Conservation (phyloP, 2,113 vertebrate genomes). For the Cricetomys ansorgei region DNA sequence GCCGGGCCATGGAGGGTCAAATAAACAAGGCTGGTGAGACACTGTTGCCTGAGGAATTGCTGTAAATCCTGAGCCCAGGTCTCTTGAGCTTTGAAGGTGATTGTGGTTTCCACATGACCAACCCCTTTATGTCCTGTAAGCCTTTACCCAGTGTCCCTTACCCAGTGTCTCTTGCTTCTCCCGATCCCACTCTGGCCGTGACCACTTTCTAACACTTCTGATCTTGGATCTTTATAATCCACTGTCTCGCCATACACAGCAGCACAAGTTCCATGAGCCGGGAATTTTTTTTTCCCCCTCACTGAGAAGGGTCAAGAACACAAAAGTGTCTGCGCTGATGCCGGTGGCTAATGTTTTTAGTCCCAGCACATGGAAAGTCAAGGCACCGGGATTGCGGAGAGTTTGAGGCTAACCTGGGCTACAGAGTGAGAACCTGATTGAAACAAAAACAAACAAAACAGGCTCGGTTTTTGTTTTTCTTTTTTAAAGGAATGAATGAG, state of each 20-base stretch:
- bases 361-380: neutral
- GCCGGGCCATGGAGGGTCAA: too few species aligned
- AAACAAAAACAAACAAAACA: neutral
- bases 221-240: neutral
- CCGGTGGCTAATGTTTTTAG: neutral
- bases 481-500: neutral
- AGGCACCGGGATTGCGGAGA: neutral
- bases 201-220: neutral
- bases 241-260: neutral
- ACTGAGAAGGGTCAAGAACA: neutral
- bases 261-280: neutral
- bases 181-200: neutral
- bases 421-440: neutral
- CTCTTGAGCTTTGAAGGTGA: neutral
- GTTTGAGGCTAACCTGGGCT: neutral
- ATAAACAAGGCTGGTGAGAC: fast-evolving
- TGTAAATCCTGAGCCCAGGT: fast-evolving
- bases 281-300: neutral
- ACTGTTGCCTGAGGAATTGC: fast-evolving
- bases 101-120: neutral
- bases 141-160: neutral
- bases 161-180: neutral
- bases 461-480: too few species aligned
- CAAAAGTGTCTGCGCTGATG: neutral
- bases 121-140: neutral